These are phyloP conservation scores for Drosophila limbata DNA, from an alignment of 2,888 invertebrate species.

Conservation along the genomic window DNA sequence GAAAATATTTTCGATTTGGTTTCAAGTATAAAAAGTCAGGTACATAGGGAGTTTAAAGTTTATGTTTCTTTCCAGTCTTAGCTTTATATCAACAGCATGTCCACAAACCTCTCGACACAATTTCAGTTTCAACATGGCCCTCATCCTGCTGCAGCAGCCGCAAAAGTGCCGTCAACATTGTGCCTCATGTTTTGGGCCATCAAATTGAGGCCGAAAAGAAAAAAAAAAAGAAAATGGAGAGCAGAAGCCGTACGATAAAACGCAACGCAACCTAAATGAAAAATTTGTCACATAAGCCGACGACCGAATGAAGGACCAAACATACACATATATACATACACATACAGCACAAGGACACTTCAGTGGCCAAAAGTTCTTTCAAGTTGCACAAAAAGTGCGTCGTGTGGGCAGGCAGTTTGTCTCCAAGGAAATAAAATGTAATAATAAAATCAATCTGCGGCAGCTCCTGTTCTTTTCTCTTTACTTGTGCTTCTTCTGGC, in stretches of 20 bases:
- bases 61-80: background rate
- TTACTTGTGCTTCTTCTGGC: constrained; percentile 4
- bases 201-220: constrained; percentile 55
- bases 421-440: constrained; percentile 82
- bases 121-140: constrained; percentile 29
- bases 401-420: constrained; percentile 70
- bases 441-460: constrained; percentile 80
- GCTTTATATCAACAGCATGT: constrained; percentile 6
- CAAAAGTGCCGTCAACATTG: constrained; percentile 65
- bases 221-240: constrained; percentile 36
- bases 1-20: background rate
- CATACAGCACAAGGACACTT: constrained; percentile 66
- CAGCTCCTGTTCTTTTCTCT: constrained; percentile 21
- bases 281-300: constrained; percentile 73
- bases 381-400: constrained; percentile 64
- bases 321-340: constrained; percentile 36
- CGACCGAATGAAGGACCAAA: constrained; percentile 55
- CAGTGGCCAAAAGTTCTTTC: constrained; percentile 72
- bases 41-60: background rate
- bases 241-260: constrained; percentile 57
- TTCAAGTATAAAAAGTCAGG: background rate
- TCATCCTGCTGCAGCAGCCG: constrained; percentile 51
- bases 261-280: constrained; percentile 68
- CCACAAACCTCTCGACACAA: constrained; percentile 48
- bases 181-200: constrained; percentile 53